Base-by-base conservation (phyloP, 2,888 invertebrate genomes). In the Pyralis farinalis region DNA sequence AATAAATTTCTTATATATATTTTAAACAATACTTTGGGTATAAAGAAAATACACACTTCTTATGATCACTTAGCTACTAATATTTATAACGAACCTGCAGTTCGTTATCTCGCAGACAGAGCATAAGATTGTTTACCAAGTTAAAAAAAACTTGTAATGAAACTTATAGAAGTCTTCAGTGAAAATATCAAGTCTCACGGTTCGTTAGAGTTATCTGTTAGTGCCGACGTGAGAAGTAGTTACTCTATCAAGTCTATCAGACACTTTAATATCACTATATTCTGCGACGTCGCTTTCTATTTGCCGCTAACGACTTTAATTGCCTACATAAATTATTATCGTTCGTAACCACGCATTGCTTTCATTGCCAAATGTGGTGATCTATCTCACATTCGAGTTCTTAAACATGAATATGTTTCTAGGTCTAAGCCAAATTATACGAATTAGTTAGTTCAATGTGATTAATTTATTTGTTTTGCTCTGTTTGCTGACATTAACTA, bases 101-200 rank as follows among this genome's bases (percentile, higher is more conserved):
- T n/a, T n/a, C n/a, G n/a, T n/a, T n/a, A n/a, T n/a, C n/a, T n/a
- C n/a, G n/a, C n/a, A n/a, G n/a, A n/a, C n/a, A n/a, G n/a, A n/a
- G n/a, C n/a, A n/a, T n/a, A n/a, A n/a, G n/a, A n/a, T n/a, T n/a
- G n/a, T n/a, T n/a, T n/a, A n/a, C n/a, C n/a, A n/a, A n/a, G n/a
- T n/a, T n/a, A n/a, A n/a, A n/a, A n/a, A n/a, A n/a, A n/a, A n/a
- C 21, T 5, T 21, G 21, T 21, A 21, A 21, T 21, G 3, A 5
- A 25, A 25, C 25, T 25, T 25, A 25, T 52, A n/a, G 49, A 65
- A 63, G 66, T 63, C 55, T 52, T 43, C 25, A 25, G 3, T 25
- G 25, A 25, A 25, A 25, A 25, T n/a, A 7, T 25, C n/a, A 25
- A 7, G 7, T 5, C 25, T n/a, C 25, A 25, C 25, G 25, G 1